Base-by-base conservation (phyloP, 2,888 invertebrate genomes). In the Drosophila melanocephala region DNA sequence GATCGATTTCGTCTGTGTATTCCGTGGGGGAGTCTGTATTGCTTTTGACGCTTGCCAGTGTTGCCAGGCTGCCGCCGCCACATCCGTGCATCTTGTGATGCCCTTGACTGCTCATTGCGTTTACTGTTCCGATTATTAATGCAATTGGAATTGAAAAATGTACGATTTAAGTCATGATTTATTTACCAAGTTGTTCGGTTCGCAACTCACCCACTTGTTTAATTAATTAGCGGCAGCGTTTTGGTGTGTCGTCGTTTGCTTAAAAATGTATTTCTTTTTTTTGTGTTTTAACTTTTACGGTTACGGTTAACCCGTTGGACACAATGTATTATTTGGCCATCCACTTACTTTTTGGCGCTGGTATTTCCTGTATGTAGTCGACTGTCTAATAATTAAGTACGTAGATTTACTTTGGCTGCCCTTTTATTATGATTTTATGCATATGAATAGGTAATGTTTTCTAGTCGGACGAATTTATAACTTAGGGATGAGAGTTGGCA, bases 1-100 rank as follows among this genome's bases (percentile, higher is more conserved):
- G 94, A 91, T 95, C 95, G 90, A 95, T 95, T 90, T 95, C 95
- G 74, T 95, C 95, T 44, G 95, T 94, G 65, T 94, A 93, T 22
- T 89, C 89, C 37, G 77, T 70, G 1, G 72, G 56, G 19, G 59
- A 26, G 2, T 73, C 80, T 5, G 60, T 59, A 22, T 55, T 68
- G 42, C 30, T 65, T 94, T 94, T 57, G 94, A 91, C 86, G 93
- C 94, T 92, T n/a, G 59, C 57, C 59, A 71, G 44, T 12, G 83
- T 72, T 59, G 70, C 39, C 32, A 77, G 22, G 55, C 66, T 67
- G 58, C 67, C 68, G 94, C 91, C 63, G 94, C 91, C 63, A 94
- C 92, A 92, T 93, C 93, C 52, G 94, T 80, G 93, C 94, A 95
- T 95, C 80, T 92, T 93, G 81, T 93, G 93, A 78, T 93, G 93